phyloP scores from a whole-genome alignment of 2,113 vertebrate genomes.

The Herpetotheres cachinnans region DNA sequence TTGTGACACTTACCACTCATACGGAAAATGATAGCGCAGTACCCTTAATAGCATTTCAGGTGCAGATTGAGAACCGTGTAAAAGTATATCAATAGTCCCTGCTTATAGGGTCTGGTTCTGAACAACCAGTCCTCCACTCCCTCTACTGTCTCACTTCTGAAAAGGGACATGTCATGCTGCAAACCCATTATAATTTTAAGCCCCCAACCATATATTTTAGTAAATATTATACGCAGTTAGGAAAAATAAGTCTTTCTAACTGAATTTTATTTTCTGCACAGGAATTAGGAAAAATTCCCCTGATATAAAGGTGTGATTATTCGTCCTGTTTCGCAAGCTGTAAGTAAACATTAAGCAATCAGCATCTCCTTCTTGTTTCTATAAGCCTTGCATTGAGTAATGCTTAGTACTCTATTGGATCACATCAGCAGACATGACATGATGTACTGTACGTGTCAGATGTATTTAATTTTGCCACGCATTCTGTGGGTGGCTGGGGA shows the following conservation, averaged over 20 bases:
- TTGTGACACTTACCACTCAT: neutral
- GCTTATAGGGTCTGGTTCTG: neutral
- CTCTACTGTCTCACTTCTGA: neutral
- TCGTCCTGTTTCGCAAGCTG: neutral
- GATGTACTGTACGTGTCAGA: slow-evolving; percentile 10
- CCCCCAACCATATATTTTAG: neutral
- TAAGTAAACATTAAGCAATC: slow-evolving; percentile 14
- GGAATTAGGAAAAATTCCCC: neutral
- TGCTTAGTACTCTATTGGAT: neutral
- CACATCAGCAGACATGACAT: neutral
- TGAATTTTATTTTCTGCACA: neutral
- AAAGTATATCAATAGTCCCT: neutral
- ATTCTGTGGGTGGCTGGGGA: slow-evolving; percentile 41
- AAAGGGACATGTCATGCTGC: neutral
- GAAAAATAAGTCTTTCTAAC: neutral
- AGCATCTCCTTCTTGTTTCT: neutral
- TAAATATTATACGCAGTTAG: neutral
- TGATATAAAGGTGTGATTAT: neutral
- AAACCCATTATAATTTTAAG: neutral
- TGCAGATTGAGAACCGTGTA: neutral
- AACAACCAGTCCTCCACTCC: neutral
- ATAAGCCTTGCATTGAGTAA: neutral
- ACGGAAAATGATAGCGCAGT: neutral
- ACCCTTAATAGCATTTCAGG: neutral
- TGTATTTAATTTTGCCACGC: slow-evolving; percentile 21